A percentile compares a stretch with the other conserved stretches of the same genome.
phyloP scores from a whole-genome alignment of 1,140 invertebrate species.

The Drosophila ficusphila region DNA sequence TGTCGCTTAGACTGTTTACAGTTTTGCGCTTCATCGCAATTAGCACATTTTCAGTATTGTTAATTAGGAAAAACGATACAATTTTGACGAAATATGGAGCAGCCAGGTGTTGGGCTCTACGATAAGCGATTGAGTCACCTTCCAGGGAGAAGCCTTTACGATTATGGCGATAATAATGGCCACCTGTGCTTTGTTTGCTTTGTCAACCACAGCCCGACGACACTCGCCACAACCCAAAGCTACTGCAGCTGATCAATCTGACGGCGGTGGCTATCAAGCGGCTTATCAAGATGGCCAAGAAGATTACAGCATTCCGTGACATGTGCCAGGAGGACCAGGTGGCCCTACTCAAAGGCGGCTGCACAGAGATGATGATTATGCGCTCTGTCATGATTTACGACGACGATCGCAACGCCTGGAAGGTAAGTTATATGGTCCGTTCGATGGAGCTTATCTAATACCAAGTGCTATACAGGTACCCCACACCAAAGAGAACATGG shows the following conservation, averaged over 20 bases:
- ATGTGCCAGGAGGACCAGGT: constrained; percentile 97
- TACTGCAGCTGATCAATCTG: constrained; percentile 94
- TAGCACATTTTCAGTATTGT: constrained; percentile 73
- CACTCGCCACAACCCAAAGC: constrained; percentile 88
- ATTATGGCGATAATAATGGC: constrained; percentile 37
- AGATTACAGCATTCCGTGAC: constrained; percentile 93
- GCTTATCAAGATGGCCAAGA: constrained; percentile 96
- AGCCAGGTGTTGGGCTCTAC: constrained; percentile 58
- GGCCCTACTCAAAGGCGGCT: constrained; percentile 92
- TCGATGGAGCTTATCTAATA: neutral
- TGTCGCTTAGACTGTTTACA: constrained; percentile 55
- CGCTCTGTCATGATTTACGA: constrained; percentile 95
- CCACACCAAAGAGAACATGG: constrained; percentile 89
- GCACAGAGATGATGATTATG: constrained; percentile 93
- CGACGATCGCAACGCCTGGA: constrained; percentile 92
- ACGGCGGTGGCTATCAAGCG: constrained; percentile 95
- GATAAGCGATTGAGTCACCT: constrained; percentile 63
- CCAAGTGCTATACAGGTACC: constrained; percentile 86
- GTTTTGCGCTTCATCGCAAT: constrained; percentile 58
- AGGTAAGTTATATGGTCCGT: constrained; percentile 85
- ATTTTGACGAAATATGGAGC: constrained; percentile 54
- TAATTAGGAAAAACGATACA: constrained; percentile 77
- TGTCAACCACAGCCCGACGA: constrained; percentile 84
- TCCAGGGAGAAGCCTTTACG: constrained; percentile 30
- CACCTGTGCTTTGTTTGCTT: constrained; percentile 46